Evolutionary conservation across 1,140 invertebrate species (phyloP).

Genomic region (Planococcus citri): DNA sequence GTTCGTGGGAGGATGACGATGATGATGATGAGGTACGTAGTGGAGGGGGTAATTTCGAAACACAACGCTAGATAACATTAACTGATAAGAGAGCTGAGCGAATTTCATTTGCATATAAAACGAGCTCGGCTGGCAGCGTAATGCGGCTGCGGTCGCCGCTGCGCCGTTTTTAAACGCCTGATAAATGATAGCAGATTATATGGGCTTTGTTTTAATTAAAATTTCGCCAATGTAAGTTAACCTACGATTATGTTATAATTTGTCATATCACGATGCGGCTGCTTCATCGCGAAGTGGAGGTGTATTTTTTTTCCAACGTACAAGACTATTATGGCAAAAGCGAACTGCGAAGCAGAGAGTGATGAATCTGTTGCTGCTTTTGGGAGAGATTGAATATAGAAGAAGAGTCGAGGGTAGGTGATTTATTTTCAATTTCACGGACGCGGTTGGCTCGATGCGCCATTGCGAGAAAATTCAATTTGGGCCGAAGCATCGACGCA

Average conservation of each 20-base stretch:
- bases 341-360: background rate
- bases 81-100: background rate
- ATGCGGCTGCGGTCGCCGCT: no score
- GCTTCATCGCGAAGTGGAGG: no score
- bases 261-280: background rate
- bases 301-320: background rate
- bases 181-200: constrained; percentile 8
- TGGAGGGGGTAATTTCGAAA: background rate
- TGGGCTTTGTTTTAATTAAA: constrained; percentile 4
- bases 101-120: constrained; percentile 6
- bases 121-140: no score
- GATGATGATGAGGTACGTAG: no score
- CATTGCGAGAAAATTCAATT: background rate
- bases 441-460: background rate
- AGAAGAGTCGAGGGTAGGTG: background rate
- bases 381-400: no score
- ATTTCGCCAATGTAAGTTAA: background rate
- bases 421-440: background rate
- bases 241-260: background rate
- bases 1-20: background rate
- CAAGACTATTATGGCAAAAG: background rate
- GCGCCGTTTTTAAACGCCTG: background rate
- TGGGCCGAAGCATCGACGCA: background rate
- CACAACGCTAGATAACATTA: background rate
- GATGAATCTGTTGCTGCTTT: background rate